Evolutionary conservation across 2,113 vertebrate genomes (phyloP), one percentile per base, ranked within the genome.

Genomic region (Notarius lentiginosus): DNA sequence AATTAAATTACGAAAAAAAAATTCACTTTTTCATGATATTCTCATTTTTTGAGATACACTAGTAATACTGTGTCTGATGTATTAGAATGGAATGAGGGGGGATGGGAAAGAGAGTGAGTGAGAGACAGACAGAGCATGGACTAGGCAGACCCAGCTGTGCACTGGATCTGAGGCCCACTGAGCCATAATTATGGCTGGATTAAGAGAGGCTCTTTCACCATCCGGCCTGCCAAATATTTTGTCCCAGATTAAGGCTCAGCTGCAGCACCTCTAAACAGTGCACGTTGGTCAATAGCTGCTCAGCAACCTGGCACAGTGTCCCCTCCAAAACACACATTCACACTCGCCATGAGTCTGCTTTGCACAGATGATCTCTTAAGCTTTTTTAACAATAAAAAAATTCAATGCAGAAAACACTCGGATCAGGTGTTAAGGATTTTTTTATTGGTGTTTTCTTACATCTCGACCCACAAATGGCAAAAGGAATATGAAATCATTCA

Each of bases 221-320:
- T 86, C 73, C 86, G 56, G 63, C 15, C 82, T 84, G 89, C 89
- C 91, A 92, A 90, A 89, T 88, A 92, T 91, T 91, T 90, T 91
- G 91, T 90, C 88, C 87, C 87, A 91, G 91, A 91, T 91, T 92
- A 91, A 56, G 79, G 79, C 84, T 85, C 89, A 92, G 85, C 91
- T 89, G 84, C 83, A 89, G 79, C 24, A 58, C 53, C 79, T 56
- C 88, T 91, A 88, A 89, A 73, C 83, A 85, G 73, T 80, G 85
- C 79, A 89, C 84, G 79, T 82, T 76, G 49, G 88, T 88, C 87
- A 91, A 77, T 86, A 63, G 49, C 86, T 72, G 84, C 77, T 87
- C 70, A 56, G 76, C 56, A 83, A 51, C 86, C 88, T 90, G 83
- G 72, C 53, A 66, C 18, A 79, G 87, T 24, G 41, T 58, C 51